Evolutionary conservation across 92 coral and sea anemone species (phyloP).

Genomic region (Pocillopora grandis): DNA sequence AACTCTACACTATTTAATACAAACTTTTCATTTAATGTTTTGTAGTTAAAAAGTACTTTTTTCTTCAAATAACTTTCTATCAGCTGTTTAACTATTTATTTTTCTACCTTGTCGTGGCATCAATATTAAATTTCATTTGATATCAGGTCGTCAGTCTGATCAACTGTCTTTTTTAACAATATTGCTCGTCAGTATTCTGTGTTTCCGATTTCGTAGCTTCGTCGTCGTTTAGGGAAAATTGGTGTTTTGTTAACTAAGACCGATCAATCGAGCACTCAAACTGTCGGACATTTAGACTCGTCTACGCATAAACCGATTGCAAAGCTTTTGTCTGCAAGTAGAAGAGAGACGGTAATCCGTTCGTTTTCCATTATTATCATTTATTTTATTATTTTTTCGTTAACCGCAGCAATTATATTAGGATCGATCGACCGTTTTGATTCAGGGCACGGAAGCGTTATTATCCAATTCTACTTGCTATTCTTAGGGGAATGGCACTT

Average conservation of each 20-base stretch:
- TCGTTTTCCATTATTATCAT: neutral
- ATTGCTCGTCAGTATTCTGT: neutral
- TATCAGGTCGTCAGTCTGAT: conserved; percentile 21
- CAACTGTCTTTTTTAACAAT: conserved; percentile 19
- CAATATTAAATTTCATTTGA: conserved; percentile 28
- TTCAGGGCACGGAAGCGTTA: too few relatives aligned
- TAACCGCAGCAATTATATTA: too few relatives aligned
- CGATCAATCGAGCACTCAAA: too few relatives aligned
- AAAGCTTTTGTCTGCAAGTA: neutral
- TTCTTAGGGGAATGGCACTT: too few relatives aligned
- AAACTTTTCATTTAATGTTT: conserved; percentile 9
- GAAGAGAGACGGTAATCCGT: neutral
- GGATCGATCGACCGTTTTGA: too few relatives aligned
- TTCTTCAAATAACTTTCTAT: conserved; percentile 10
- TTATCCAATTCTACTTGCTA: too few relatives aligned
- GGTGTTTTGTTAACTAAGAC: neutral
- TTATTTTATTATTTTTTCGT: neutral
- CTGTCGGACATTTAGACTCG: too few relatives aligned
- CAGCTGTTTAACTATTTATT: conserved; percentile 16
- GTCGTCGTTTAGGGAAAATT: neutral
- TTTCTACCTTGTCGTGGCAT: conserved; percentile 8
- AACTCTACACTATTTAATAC: conserved; percentile 3
- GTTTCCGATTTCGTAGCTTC: conserved; percentile 13
- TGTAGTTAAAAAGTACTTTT: neutral
- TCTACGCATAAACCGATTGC: neutral